Base-by-base conservation (phyloP, 1,140 invertebrate species). In the Alviniconcha marisindica region DNA sequence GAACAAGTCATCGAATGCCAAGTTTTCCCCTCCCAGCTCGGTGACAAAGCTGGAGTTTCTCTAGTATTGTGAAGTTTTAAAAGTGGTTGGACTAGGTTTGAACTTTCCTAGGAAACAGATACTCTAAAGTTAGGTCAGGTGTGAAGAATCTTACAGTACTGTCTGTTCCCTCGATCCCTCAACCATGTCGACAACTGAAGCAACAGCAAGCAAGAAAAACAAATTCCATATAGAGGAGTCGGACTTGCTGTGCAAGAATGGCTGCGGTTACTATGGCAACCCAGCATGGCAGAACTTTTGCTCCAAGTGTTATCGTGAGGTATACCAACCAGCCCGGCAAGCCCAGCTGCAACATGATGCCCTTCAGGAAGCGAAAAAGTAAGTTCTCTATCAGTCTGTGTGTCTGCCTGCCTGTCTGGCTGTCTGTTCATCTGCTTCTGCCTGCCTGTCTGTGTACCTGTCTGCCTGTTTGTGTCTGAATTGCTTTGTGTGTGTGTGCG, bases 271-370 rank as follows among this genome's bases (percentile, higher is more conserved):
- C 94, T 99, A 96, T 93, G 98, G 99, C 31, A 99, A 99, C 93
- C 96, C 97, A 44, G 96, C 98, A 91, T 99, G 98, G 97, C 96
- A 98, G 91, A 97, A 98, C 24, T 98, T 98, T 91, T 99, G 99
- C 92, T 99, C 98, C 38, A 96, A 98, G 93, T 99, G 95, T 87
- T 95, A 95, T 91, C 91, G 93, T 74, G 93, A 94, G 81, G 91
- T 93, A 24, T 93, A 92, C 73, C 90, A 91, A 83, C 89, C 87
- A n/a, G 88, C 89, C 1, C 86, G 87, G 36, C 87, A 91, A 66
- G 91, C 89, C 14, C 91, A 92, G 77, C 51, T 87, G 15, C 87
- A 91, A 56, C 89, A 92, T 81, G 91, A 92, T 78, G 83, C 88
- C 21, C 56, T 79, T 36, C 88, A 85, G 42, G 84, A 86, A 83